Base-by-base conservation (phyloP, 2,888 invertebrate species). In the Schizotus pectinicornis region DNA sequence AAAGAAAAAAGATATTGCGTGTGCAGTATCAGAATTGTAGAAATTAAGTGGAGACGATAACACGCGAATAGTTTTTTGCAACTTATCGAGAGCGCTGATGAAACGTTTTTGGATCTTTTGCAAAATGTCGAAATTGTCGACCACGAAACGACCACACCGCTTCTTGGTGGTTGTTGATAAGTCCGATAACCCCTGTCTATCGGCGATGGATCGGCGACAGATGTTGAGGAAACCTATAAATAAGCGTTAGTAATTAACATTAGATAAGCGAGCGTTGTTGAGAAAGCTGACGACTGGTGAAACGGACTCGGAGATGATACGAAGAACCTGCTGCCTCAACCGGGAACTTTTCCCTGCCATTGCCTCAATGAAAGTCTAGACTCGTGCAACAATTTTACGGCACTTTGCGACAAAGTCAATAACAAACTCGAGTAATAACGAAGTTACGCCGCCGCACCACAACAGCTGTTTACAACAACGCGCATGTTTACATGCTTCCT, bases 361-460 rank as follows among this genome's bases (percentile, higher is more conserved):
- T 41, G 33, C 34, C 39, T 50, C 41, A 41, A 43, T 52, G 36
- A 43, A 50, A 34, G 50, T 50, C 41, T 41, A 43, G 48, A 49
- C 48, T 49, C 32, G 45, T 46, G 53, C 45, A 53, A 53, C 45
- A 53, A 37, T 33, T 46, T 53, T 53, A 53, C 52, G 45, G 38
- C 52, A 52, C 45, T 53, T 38, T 7, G 45, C 41, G 34, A 36
- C 43, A 43, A 35, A 45, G 8, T 46, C 47, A 11, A 48, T 37
- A 48, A 43, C 41, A 35, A 30, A 51, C 51, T 31, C 36, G 45
- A 31, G 52, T 52, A 52, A 50, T 50, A 50, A 42, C 50, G 22
- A 22, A 22, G 22, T 22, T 22, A 22, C 22, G 5, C 22, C 5
- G 22, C 22, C 22, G 22, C 22, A 9, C 41, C 34, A 12, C 12